These are phyloP conservation scores for Brotula barbata DNA, from an alignment of 2,797 vertebrate genomes.

Conservation along the genomic window DNA sequence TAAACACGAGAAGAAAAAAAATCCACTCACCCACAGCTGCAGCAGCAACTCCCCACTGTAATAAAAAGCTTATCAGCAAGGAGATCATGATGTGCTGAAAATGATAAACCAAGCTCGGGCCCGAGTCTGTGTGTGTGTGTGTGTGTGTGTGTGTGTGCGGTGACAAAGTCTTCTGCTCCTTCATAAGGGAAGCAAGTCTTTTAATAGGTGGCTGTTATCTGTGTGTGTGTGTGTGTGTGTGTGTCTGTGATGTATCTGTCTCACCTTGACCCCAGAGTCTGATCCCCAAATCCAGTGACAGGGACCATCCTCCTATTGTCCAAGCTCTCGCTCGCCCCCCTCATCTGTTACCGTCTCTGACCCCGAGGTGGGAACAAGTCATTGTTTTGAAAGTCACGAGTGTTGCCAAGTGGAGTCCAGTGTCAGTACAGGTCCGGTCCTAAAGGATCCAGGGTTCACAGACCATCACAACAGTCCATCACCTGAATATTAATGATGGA, in stretches of 20 bases:
- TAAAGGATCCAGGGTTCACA: too few species aligned
- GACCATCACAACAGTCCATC: too few species aligned
- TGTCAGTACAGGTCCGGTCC: too few species aligned
- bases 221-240: slow-evolving; percentile 17
- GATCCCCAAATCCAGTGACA: slow-evolving; percentile 49
- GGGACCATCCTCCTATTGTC: slow-evolving; percentile 79
- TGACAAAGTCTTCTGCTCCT: slow-evolving; percentile 15
- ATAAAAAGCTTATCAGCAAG: slow-evolving; percentile 48
- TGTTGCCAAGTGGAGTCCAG: too few species aligned
- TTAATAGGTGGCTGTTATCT: slow-evolving; percentile 71
- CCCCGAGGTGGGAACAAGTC: too few species aligned
- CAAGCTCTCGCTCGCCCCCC: slow-evolving; percentile 17
- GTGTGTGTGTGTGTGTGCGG: slow-evolving; percentile 15
- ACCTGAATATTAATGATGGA: too few species aligned
- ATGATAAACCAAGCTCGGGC: slow-evolving; percentile 11
- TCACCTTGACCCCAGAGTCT: slow-evolving; percentile 68
- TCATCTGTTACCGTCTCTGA: neutral
- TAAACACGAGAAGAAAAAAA: slow-evolving; percentile 12
- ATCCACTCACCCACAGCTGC: slow-evolving; percentile 70
- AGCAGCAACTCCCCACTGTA: slow-evolving; percentile 44
- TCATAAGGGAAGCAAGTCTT: slow-evolving; percentile 23
- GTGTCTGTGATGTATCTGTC: slow-evolving; percentile 50
- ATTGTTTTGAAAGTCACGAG: too few species aligned
- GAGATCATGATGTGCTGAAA: slow-evolving; percentile 48
- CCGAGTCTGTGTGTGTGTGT: slow-evolving; percentile 9